Evolutionary conservation across 1,140 invertebrate genomes (phyloP).

Genomic region (Pantala flavescens): DNA sequence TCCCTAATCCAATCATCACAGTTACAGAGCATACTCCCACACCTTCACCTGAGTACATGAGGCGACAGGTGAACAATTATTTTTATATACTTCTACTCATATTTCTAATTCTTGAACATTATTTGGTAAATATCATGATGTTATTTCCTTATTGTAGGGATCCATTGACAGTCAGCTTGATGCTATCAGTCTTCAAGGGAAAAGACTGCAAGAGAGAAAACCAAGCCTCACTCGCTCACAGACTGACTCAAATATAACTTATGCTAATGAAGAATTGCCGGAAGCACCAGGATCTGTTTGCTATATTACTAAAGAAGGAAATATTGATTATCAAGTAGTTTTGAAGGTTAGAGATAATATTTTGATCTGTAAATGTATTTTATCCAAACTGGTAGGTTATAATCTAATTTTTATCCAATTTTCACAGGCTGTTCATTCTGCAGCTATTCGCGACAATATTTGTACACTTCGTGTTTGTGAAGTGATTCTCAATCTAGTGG

Average conservation of each 20-base stretch:
- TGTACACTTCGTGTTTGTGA: constrained; percentile 80
- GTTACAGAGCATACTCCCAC: constrained; percentile 90
- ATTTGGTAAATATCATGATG: neutral
- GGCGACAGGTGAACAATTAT: constrained; percentile 50
- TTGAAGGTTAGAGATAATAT: constrained; percentile 55
- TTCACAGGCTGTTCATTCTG: constrained; percentile 69
- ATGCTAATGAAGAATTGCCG: constrained; percentile 61
- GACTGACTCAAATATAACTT: constrained; percentile 90
- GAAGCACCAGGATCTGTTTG: constrained; percentile 80
- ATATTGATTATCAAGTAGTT: constrained; percentile 83
- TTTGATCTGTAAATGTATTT: neutral
- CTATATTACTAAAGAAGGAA: constrained; percentile 91
- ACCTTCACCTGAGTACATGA: constrained; percentile 71
- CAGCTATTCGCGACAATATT: constrained; percentile 64
- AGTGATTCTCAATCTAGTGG: constrained; percentile 78
- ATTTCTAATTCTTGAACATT: neutral
- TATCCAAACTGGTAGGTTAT: neutral
- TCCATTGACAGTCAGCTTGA: constrained; percentile 71
- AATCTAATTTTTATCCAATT: constrained; percentile 16
- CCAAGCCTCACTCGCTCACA: constrained; percentile 70
- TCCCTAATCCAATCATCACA: constrained; percentile 85
- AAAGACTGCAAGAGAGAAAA: constrained; percentile 50
- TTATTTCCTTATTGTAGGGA: constrained; percentile 22
- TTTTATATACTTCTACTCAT: constrained; percentile 1
- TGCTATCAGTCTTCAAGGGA: constrained; percentile 53